Base-by-base conservation (phyloP, 1,140 invertebrate species). In the Drosophila rhopaloa region DNA sequence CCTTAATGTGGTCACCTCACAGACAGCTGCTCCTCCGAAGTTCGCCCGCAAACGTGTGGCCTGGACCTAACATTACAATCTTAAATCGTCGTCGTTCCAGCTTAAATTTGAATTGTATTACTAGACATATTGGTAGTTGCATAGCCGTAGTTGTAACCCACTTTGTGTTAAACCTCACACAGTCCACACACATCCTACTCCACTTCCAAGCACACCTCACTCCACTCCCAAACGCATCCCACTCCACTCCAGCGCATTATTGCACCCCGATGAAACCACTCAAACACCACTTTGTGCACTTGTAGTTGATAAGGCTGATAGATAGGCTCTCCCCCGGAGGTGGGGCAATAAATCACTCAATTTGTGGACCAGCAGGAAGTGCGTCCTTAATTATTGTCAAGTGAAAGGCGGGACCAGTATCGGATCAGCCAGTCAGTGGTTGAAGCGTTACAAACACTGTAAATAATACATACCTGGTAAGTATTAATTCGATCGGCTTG, bases 11-110 rank as follows among this genome's bases (percentile, higher is more conserved):
- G 90, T 91, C 47, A 89, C 77, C 5, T 29, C 83, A 0, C 60
- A 85, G 53, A 90, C 70, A 10, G 78, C 83, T 0, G 41, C 71
- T 38, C 80, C 90, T 8, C 90, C 90, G 7, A 75, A 78, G 57
- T 91, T 91, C 47, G 90, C 83, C 9, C 90, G 90, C 16, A 91
- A 91, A 51, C 82, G 83, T 9, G 83, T 91, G 43, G 90, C 84
- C 27, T 91, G 90, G 90, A 90, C 83, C 5, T 89, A 70, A 54
- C 24, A 14, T 11, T 9, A 38, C 8, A 7, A 13, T 13, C 4
- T 29, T 8, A 19, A 13, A 51, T 57, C 37, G 10, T 8, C 35
- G n/a, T 53, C 24, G 14, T 47, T 55, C 24, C 72, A 61, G 32
- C 40, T 84, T 14, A 86, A 86, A 81, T 85, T 84, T 73, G 4